Base-by-base conservation (phyloP, 2,888 invertebrate species). In the Ornithoptera alexandrae region DNA sequence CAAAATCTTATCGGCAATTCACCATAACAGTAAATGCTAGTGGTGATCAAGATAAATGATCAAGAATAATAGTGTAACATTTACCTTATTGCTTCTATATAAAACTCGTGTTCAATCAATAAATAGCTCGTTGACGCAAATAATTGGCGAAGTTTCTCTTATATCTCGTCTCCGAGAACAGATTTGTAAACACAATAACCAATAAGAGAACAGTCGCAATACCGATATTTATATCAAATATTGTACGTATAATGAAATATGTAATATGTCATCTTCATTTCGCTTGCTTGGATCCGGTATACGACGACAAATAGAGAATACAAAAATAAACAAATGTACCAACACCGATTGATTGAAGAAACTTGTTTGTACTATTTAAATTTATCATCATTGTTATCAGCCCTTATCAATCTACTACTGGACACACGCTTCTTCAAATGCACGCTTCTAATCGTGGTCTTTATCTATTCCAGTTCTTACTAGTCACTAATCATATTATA, bases 111-210 rank as follows among this genome's bases (percentile, higher is more conserved):
- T 58, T 58, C 22, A 58, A 58, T 58, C 57, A n/a, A 22, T 58
- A 22, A 58, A 58, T 12, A 58, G 12, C 22, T 22, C 22, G 57
- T 22, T 22, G 57, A 58, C 57, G 57, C 57, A 58, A 58, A 58
- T 58, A 24, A 58, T 58, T 58, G 22, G 57, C 57, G 57, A 58
- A 58, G 57, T 58, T 58, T 58, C 57, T 20, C 22, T 58, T 58
- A 24, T 58, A 22, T 20, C 57, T 22, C 22, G 22, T 22, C 2
- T 22, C 22, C 12, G 22, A 58, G 22, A 58, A 58, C 57, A 58
- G 57, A 58, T 58, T 58, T 58, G 57, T 58, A 58, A 20, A 58
- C 57, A 58, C 57, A 58, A 58, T 58, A 58, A 58, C 15, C 57
- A 58, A 58, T 58, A 58, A 58, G 22, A 22, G 15, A 58, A 58